Evolutionary conservation across 2,113 vertebrate species (phyloP).

Genomic region (Planiliza haematocheilus): DNA sequence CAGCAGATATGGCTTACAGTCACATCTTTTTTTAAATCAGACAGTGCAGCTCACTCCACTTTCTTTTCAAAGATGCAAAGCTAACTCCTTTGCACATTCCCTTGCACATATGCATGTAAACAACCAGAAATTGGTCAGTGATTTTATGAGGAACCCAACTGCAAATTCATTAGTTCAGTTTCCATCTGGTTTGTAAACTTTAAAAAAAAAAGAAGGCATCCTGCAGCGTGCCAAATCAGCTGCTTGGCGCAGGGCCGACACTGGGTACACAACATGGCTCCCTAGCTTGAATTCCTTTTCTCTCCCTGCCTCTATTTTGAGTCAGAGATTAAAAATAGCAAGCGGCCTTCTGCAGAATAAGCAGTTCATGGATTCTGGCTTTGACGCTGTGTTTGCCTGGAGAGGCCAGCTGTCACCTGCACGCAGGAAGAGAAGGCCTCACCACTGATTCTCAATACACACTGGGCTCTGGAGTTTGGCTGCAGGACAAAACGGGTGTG

Average conservation of each 20-base stretch:
- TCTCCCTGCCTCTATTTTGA: conserved; percentile 66
- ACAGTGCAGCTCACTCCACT: conserved; percentile 6
- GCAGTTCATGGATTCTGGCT: conserved; percentile 79
- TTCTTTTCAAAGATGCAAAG: conserved; percentile 19
- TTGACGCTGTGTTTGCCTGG: conserved; percentile 73
- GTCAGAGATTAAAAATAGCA: conserved; percentile 82
- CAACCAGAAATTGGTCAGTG: conserved; percentile 28
- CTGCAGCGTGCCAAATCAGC: conserved; percentile 75
- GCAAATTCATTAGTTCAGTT: conserved; percentile 62
- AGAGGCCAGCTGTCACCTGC: conserved; percentile 82
- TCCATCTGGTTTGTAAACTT: conserved; percentile 75
- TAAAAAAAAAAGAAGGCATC: conserved; percentile 32
- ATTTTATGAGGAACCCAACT: conserved; percentile 37
- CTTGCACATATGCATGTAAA: conserved; percentile 27
- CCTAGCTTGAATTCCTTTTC: conserved; percentile 45
- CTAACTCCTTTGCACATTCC: conserved; percentile 11
- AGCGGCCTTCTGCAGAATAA: conserved; percentile 80
- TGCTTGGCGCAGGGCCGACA: conserved; percentile 66
- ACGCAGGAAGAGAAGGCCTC: conserved; percentile 51
- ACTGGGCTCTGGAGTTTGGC: conserved; percentile 47
- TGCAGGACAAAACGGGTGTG: conserved; percentile 27
- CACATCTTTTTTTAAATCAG: background rate
- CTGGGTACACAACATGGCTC: conserved; percentile 51
- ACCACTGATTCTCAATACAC: conserved; percentile 43
- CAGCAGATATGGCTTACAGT: no score